A percentile compares a stretch with the other conserved stretches of the same genome.
These are phyloP conservation scores for Agrotis puta DNA, from an alignment of 2,888 invertebrate species.

Conservation along the genomic window DNA sequence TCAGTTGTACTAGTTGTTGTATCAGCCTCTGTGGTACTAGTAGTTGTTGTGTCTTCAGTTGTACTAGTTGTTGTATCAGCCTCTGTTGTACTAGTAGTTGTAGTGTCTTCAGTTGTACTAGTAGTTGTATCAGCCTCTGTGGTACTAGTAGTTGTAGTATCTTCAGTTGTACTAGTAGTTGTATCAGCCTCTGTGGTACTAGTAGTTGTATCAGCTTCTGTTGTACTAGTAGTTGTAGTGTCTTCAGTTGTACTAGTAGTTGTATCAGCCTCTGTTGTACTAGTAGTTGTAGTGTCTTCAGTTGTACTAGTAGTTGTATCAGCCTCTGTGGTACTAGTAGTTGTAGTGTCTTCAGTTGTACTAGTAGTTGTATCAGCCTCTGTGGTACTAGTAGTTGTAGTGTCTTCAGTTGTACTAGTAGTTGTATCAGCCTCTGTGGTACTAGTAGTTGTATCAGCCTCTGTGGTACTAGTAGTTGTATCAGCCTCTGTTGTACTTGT, in stretches of 20 bases:
- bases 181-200: too few species aligned
- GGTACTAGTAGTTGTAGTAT: too few species aligned
- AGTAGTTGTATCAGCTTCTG: too few species aligned
- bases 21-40: background rate
- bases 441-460: conserved; percentile 17
- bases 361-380: background rate
- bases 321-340: background rate
- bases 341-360: background rate
- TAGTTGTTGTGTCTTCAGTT: background rate
- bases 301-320: background rate
- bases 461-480: background rate
- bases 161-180: too few species aligned
- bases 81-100: background rate
- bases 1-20: conserved; percentile 11
- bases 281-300: too few species aligned
- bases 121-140: conserved; percentile 21
- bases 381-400: background rate
- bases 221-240: background rate
- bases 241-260: background rate
- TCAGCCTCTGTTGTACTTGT: too few species aligned
- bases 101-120: conserved; percentile 9
- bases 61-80: background rate
- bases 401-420: background rate
- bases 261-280: background rate
- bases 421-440: background rate